phyloP scores from a whole-genome alignment of 2,113 vertebrate species.

The Fukomys damarensis region DNA sequence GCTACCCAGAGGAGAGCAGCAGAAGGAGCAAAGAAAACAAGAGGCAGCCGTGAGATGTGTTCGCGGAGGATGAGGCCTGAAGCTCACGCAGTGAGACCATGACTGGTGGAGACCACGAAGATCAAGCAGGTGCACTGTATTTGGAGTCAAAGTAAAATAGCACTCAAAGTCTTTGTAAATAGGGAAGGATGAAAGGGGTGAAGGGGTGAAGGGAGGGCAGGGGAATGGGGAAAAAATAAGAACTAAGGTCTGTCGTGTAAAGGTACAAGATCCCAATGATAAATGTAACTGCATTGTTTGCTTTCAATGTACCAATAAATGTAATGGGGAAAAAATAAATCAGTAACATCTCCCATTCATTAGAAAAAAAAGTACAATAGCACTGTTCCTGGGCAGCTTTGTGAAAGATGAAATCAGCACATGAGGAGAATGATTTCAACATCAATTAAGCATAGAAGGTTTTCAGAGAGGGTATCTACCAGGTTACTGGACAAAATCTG shows the following conservation, averaged over 20 bases:
- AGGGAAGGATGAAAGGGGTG: too few relatives aligned
- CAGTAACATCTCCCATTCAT: too few relatives aligned
- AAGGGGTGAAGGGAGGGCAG: too few relatives aligned
- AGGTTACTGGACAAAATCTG: background rate
- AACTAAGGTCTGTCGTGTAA: too few relatives aligned
- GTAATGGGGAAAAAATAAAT: too few relatives aligned
- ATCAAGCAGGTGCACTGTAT: background rate
- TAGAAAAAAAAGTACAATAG: conserved; percentile 3
- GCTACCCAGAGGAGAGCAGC: background rate
- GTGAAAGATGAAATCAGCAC: background rate
- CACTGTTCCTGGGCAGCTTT: background rate
- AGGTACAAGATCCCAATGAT: too few relatives aligned
- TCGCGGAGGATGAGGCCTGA: background rate
- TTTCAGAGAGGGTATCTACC: background rate
- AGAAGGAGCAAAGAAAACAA: background rate
- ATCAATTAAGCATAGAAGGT: background rate
- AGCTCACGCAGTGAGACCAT: background rate
- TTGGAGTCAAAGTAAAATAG: conserved; percentile 22
- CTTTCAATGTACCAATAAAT: too few relatives aligned
- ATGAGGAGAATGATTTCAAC: conserved; percentile 6
- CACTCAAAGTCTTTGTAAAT: too few relatives aligned
- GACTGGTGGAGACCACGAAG: background rate
- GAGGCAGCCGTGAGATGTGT: background rate
- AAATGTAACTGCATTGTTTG: too few relatives aligned
- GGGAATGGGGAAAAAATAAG: too few relatives aligned